Conservation (phyloP, 2,113 vertebrate genomes). For the Synodontis membranacea region DNA sequence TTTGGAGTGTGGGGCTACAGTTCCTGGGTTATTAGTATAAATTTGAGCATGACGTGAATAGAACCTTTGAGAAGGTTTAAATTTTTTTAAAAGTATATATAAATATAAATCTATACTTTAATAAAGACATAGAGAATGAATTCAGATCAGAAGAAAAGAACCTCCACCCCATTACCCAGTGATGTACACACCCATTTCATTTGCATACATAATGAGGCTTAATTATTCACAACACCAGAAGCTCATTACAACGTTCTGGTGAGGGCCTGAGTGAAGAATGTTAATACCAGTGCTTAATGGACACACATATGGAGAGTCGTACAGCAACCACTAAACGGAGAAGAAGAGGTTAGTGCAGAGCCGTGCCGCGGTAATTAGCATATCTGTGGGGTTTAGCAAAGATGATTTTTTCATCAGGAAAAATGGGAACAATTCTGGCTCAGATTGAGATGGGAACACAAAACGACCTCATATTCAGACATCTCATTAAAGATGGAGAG, state of each 20-base stretch:
- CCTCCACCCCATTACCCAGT: neutral
- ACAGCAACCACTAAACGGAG: neutral
- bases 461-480: neutral
- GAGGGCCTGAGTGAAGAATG: neutral
- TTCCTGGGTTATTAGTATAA: neutral
- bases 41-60: neutral
- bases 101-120: neutral
- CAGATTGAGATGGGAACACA: neutral
- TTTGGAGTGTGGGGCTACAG: neutral
- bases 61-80: neutral
- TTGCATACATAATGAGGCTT: neutral
- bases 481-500: neutral
- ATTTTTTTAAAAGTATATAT: no score
- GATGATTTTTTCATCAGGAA: conserved; percentile 3
- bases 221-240: neutral
- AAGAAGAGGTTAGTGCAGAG: neutral
- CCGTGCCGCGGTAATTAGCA: neutral
- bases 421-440: neutral
- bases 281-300: neutral
- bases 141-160: neutral
- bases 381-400: neutral
- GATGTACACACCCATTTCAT: neutral
- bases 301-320: neutral
- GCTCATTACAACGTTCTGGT: neutral
- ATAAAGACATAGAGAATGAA: neutral